These are phyloP conservation scores for Tipula helvola DNA, from an alignment of 2,888 invertebrate genomes.

Conservation along the genomic window DNA sequence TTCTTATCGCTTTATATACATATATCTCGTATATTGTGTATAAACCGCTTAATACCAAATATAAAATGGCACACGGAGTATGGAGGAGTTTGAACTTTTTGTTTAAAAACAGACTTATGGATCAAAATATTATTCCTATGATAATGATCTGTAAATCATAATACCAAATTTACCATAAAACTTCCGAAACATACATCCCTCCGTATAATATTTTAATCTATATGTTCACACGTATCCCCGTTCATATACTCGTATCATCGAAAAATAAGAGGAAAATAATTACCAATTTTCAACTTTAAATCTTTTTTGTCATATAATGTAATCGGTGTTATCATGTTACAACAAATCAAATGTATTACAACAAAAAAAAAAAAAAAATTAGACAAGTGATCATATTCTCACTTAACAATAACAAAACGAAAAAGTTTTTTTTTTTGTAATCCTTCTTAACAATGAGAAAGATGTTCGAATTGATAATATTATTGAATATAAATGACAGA, in stretches of 20 bases:
- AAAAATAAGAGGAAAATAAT: neutral
- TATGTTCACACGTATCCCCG: neutral
- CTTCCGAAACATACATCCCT: neutral
- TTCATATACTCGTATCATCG: neutral
- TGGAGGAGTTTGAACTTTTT: neutral
- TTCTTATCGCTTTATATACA: neutral
- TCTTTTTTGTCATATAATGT: neutral
- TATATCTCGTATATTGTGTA: neutral
- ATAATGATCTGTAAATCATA: neutral
- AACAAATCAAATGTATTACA: neutral
- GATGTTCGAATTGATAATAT: neutral
- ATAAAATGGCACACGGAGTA: neutral
- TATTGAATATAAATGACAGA: neutral
- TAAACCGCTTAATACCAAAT: neutral
- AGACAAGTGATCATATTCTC: slow-evolving; percentile 4
- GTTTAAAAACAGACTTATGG: neutral
- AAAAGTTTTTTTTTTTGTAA: neutral
- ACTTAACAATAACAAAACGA: neutral
- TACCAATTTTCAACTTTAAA: neutral
- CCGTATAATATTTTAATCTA: neutral
- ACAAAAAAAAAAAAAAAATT: neutral
- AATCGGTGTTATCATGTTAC: neutral
- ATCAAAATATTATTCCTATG: neutral
- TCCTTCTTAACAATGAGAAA: neutral
- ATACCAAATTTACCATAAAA: neutral